These are phyloP conservation scores for Pseudochirops cupreus DNA, from an alignment of 2,797 vertebrate species.

Conservation along the genomic window DNA sequence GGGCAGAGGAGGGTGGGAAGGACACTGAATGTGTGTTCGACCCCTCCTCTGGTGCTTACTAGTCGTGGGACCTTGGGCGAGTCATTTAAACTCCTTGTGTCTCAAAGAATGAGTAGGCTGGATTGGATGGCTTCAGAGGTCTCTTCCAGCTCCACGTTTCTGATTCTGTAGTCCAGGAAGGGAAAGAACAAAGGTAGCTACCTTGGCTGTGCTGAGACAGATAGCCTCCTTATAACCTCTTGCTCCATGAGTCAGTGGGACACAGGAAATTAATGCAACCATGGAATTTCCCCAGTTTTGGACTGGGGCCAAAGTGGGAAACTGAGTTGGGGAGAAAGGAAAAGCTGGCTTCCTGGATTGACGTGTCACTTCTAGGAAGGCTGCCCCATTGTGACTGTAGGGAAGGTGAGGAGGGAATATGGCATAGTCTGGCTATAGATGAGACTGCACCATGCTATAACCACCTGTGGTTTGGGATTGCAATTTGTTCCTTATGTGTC, in stretches of 20 bases:
- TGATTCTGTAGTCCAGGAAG: not conserved
- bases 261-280: conserved; percentile 65
- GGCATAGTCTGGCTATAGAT: not conserved
- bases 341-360: conserved; percentile 36
- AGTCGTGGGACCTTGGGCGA: not conserved
- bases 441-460: not conserved
- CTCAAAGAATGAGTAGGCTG: not conserved
- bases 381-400: not conserved
- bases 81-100: not conserved
- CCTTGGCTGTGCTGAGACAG: not conserved
- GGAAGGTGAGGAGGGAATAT: not conserved
- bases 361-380: not conserved
- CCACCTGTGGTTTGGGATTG: not conserved
- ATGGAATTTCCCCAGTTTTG: conserved; percentile 69
- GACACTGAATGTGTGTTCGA: not conserved
- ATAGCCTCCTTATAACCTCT: conserved; percentile 31
- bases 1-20: not conserved
- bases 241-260: conserved; percentile 71
- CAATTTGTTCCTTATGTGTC: not conserved
- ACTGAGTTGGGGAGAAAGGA: conserved; percentile 70
- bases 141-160: not conserved
- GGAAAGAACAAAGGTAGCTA: conserved; percentile 4
- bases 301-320: conserved; percentile 42
- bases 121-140: not conserved
- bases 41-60: not conserved